Evolutionary conservation across 2,888 invertebrate genomes (phyloP).

Genomic region (Luperina testacea): DNA sequence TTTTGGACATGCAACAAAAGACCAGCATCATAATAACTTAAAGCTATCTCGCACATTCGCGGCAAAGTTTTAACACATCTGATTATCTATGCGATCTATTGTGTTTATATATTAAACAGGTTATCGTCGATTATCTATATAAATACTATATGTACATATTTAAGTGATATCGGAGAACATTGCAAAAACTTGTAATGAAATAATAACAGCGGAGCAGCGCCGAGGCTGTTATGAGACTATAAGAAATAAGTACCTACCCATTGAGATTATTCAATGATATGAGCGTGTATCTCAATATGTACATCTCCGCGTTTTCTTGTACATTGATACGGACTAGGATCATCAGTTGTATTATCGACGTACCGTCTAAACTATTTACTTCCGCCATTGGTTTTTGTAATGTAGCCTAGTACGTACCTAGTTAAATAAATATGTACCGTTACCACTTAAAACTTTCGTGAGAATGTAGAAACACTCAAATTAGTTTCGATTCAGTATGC

Average conservation of each 20-base stretch:
- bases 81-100: conserved; percentile 12
- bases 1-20: background rate
- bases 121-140: conserved; percentile 26
- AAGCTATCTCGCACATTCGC: conserved; percentile 4
- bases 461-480: conserved; percentile 71
- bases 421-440: conserved; percentile 73
- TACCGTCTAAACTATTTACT: conserved; percentile 75
- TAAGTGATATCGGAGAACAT: conserved; percentile 46
- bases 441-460: conserved; percentile 76
- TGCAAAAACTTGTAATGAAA: conserved; percentile 62
- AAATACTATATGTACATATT: conserved; percentile 34
- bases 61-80: conserved; percentile 17
- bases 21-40: background rate
- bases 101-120: conserved; percentile 11
- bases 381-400: conserved; percentile 75
- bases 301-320: conserved; percentile 48
- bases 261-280: conserved; percentile 57
- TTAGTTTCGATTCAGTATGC: conserved; percentile 68
- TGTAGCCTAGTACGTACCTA: conserved; percentile 64
- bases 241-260: conserved; percentile 60
- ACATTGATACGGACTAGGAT: conserved; percentile 62
- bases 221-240: conserved; percentile 55
- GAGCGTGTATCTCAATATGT: conserved; percentile 43
- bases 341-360: conserved; percentile 74
- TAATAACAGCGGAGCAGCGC: conserved; percentile 57